Evolutionary conservation across 2,113 vertebrate species (phyloP).

Genomic region (Aegypius monachus): DNA sequence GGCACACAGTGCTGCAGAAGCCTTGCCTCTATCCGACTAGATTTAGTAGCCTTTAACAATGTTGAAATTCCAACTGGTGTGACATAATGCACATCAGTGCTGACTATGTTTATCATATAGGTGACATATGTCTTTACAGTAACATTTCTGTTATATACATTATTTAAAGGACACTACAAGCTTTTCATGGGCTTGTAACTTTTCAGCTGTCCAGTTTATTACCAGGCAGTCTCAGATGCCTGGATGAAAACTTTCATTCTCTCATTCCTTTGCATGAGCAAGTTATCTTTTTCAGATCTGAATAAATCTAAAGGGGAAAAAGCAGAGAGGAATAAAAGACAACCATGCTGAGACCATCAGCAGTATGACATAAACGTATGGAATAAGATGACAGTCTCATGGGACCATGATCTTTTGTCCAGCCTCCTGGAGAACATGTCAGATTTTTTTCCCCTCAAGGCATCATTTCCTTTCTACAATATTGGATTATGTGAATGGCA

Average conservation of each 20-base stretch:
- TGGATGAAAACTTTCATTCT: not conserved
- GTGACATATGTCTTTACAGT: not conserved
- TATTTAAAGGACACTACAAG: not conserved
- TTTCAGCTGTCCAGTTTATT: not conserved
- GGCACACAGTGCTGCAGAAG: not conserved
- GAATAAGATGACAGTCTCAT: not conserved
- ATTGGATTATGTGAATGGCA: not conserved
- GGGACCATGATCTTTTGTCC: not conserved
- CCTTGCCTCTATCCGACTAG: not conserved
- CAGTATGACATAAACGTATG: fast-evolving
- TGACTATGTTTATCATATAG: not conserved
- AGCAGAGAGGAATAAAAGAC: not conserved
- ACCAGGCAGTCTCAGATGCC: not conserved
- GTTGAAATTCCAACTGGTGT: not conserved
- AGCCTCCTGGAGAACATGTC: not conserved
- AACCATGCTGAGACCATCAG: not conserved
- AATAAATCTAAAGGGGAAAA: not conserved
- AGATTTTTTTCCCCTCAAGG: not conserved
- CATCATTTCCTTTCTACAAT: not conserved
- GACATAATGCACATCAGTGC: not conserved
- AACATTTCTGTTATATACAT: not conserved
- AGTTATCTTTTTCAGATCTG: not conserved
- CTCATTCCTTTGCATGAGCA: not conserved
- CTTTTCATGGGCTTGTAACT: not conserved
- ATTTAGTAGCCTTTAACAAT: not conserved